These are phyloP conservation scores for Rattus rattus DNA, from an alignment of 2,113 vertebrate species.

Conservation along the genomic window DNA sequence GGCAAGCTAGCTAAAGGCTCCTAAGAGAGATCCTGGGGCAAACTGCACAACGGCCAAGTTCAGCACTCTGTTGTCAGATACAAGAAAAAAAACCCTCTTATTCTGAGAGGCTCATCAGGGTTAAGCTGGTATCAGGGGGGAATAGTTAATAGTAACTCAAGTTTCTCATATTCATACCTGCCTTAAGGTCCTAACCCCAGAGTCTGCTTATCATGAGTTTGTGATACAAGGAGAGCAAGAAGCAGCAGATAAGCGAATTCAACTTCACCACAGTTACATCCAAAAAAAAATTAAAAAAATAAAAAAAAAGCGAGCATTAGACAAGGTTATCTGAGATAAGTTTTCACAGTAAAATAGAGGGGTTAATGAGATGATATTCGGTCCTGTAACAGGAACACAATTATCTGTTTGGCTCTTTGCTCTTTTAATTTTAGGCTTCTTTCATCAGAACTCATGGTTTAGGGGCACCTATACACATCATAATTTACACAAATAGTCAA, in stretches of 20 bases:
- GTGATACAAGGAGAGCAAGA: background rate
- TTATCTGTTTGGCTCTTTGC: background rate
- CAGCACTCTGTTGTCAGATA: background rate
- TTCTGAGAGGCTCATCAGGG: background rate
- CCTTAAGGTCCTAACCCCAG: background rate
- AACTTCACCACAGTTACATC: background rate
- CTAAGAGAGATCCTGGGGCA: background rate
- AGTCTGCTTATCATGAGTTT: background rate
- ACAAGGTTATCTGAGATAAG: background rate
- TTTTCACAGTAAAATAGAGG: background rate
- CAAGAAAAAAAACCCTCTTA: background rate
- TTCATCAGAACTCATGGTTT: background rate
- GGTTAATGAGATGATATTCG: background rate
- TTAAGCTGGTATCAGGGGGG: background rate
- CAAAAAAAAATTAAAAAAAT: too few species aligned
- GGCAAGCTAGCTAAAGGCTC: background rate
- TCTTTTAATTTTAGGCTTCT: constrained; percentile 10
- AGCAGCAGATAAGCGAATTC: background rate
- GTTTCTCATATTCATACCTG: background rate
- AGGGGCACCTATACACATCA: background rate
- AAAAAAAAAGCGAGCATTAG: background rate
- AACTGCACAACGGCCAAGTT: background rate
- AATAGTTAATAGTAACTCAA: background rate
- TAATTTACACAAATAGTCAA: constrained; percentile 10
- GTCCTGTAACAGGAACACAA: background rate